Percentiles rank a stretch among this genome's conserved stretches.
Conservation (phyloP, 2,888 invertebrate species). For the Diploptera punctata region DNA sequence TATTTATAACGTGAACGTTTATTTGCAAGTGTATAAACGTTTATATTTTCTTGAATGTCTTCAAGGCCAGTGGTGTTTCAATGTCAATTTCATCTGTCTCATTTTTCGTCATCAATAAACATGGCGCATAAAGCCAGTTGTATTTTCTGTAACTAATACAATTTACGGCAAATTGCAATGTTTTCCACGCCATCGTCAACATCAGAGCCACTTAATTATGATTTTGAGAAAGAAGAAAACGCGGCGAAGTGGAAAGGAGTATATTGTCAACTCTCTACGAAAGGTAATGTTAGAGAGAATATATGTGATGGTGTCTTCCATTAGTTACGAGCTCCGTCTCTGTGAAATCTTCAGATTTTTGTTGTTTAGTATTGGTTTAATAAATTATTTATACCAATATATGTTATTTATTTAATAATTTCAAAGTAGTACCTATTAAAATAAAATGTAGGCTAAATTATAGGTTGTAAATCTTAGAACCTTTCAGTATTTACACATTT, state of each 20-base stretch:
- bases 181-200: constrained; percentile 44
- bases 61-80: constrained; percentile 36
- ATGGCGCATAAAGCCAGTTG: constrained; percentile 43
- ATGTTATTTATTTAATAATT: too few species aligned
- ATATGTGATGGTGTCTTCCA: neutral
- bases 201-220: constrained; percentile 60
- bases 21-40: neutral
- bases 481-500: too few species aligned
- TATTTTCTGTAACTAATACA: constrained; percentile 36
- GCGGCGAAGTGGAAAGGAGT: constrained; percentile 91
- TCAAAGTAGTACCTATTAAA: too few species aligned
- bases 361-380: too few species aligned
- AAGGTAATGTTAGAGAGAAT: constrained; percentile 72
- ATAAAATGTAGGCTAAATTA: too few species aligned
- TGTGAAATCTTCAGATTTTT: too few species aligned
- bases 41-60: constrained; percentile 21
- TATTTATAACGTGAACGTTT: constrained; percentile 25
- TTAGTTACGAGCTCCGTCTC: too few species aligned
- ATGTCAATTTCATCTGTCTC: constrained; percentile 39
- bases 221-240: constrained; percentile 90
- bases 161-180: constrained; percentile 41
- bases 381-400: too few species aligned
- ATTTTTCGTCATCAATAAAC: constrained; percentile 40
- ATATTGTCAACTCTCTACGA: constrained; percentile 83
- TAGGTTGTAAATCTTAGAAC: too few species aligned